Percentiles rank a stretch among this genome's conserved stretches.
Evolutionary conservation across 2,797 vertebrate genomes (phyloP).

Genomic region (Ciconia nigra): DNA sequence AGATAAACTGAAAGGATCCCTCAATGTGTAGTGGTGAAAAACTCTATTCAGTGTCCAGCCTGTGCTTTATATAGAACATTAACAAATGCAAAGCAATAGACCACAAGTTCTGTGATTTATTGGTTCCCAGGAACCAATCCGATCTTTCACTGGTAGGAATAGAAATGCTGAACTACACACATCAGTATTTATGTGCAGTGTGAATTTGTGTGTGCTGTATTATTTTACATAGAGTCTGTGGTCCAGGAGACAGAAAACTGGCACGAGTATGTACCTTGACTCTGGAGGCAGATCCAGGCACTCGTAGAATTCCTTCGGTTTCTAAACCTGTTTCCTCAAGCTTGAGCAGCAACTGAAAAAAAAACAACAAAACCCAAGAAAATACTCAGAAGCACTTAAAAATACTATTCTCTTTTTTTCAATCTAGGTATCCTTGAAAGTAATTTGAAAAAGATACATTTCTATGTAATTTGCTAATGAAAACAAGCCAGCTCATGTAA

Average conservation of each 20-base stretch:
- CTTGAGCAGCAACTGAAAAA: conserved; percentile 85
- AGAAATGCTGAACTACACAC: not conserved
- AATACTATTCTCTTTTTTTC: not conserved
- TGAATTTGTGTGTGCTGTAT: not conserved
- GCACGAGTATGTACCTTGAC: conserved; percentile 83
- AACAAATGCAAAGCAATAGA: not conserved
- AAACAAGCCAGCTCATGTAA: not conserved
- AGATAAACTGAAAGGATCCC: not conserved
- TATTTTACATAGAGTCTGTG: not conserved
- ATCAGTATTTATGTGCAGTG: not conserved
- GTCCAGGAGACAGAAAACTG: not conserved
- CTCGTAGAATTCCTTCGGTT: conserved; percentile 93
- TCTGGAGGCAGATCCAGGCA: conserved; percentile 91
- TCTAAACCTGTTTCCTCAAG: conserved; percentile 91
- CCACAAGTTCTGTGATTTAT: not conserved
- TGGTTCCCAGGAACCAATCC: conserved; percentile 34
- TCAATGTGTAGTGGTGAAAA: not conserved
- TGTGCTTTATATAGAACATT: not conserved
- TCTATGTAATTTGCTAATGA: not conserved
- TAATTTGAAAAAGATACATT: not conserved
- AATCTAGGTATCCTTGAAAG: not conserved
- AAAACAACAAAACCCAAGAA: not conserved
- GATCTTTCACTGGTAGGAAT: not conserved
- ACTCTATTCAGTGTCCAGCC: not conserved
- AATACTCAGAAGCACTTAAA: not conserved